Base-by-base conservation (phyloP, 2,888 invertebrate species). In the Xestia sexstrigata region DNA sequence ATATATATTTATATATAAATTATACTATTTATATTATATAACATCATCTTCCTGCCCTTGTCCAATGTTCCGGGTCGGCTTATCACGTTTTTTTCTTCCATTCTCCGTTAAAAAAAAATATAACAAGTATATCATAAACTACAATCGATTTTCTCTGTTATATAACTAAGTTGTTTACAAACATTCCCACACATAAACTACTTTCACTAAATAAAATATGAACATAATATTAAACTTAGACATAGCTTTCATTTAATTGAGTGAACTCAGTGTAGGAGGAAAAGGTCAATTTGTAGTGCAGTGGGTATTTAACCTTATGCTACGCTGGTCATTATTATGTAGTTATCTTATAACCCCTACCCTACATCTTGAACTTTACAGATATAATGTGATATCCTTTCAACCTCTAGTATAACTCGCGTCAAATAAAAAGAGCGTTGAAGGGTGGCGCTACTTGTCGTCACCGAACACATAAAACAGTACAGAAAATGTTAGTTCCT, bases 181-280 rank as follows among this genome's bases (percentile, higher is more conserved):
- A 72, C 26, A 67, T 68, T 9, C 70, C 30, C 35, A 69, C 49
- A 23, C 39, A 30, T 52, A 52, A 39, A 70, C 65, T 70, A 83
- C 79, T 76, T 83, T 83, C 82, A 1, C 67, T 17, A 7, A 39
- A 58, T 49, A 60, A 55, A 35, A 58, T 58, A 69, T 78, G 60
- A 82, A 11, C 71, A 76, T 72, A 76, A 60, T 45, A 70, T 69
- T 77, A 13, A 73, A 42, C 63, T 68, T 77, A 42, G 35, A 58
- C 35, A 0, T 2, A 62, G 35, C 71, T 82, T 82, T 74, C 82
- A 47, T 65, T 68, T 68, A 45, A 66, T 71, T 9, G 15, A 68
- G 20, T 60, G n/a, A 13, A 39, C 45, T n/a, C 26, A 45, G 20
- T 52, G 55, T 71, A 49, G 45, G 70, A 58, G 68, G 63, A 23